Base-by-base conservation (phyloP, 2,797 vertebrate genomes). In the Hoplostethus atlanticus region DNA sequence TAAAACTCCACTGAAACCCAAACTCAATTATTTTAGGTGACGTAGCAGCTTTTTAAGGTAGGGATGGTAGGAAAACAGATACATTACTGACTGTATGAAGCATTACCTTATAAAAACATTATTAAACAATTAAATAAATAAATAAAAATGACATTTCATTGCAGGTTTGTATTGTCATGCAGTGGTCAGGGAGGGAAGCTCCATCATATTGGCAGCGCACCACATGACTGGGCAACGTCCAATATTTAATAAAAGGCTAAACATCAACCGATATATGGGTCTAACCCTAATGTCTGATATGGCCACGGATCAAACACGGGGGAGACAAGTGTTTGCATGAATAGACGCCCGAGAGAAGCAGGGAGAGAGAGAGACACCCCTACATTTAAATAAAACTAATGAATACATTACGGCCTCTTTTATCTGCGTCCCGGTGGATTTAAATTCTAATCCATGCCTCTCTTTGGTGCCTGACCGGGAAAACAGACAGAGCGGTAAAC, bases 351-450 rank as follows among this genome's bases (percentile, higher is more conserved):
- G 47, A 60, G 63, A 79, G 73, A 66, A 52, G 28, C 47, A 54
- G 9, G 30, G 44, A 53, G 72, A 44, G 28, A 28, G 11, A 34
- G 59, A 58, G 66, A 48, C 52, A 50, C 63, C 55, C 31, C 21
- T 51, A 2, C 34, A 91, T 91, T 92, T 87, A 91, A 93, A 93
- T 91, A 83, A 86, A 89, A 87, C 84, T 86, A 87, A 92, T 91
- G 92, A 93, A 93, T 92, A 90, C 82, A 93, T 92, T 88, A 92
- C 55, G 65, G 40, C 15, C 51, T 69, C 91, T 91, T 93, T 93
- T 77, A 93, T 91, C 82, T 72, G 46, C 34, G 85, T 67, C 79
- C 81, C 77, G 48, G 68, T 83, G 84, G 83, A 91, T 92, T 83
- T 77, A 83, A 78, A 89, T 88, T 65, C 74, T 88, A 79, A 90